These are phyloP conservation scores for Coenobita brevimanus DNA, from an alignment of 1,140 invertebrate genomes.

Conservation along the genomic window DNA sequence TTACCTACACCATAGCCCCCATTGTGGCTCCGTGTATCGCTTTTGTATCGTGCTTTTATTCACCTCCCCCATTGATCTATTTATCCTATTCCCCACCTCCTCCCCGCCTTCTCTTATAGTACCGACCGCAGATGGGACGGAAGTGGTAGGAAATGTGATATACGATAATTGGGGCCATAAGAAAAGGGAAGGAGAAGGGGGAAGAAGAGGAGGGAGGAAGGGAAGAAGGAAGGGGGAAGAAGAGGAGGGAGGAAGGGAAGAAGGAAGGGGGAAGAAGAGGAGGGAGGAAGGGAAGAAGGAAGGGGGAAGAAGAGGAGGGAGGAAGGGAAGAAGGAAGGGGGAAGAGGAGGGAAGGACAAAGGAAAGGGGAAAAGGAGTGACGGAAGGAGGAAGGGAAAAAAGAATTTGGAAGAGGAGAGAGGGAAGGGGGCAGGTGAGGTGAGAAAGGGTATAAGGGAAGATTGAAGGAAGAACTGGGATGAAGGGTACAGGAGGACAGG, in stretches of 20 bases:
- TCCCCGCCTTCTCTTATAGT: not conserved
- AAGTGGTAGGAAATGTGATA: not conserved
- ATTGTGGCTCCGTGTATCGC: not conserved
- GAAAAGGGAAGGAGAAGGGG: not conserved
- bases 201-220: not conserved
- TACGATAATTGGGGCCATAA: too few species aligned
- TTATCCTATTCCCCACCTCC: not conserved
- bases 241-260: not conserved
- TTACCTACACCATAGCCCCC: not conserved
- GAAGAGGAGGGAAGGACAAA: not conserved
- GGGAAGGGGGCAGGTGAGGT: not conserved
- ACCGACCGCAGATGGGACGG: not conserved
- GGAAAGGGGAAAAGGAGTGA: not conserved
- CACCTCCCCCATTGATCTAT: not conserved
- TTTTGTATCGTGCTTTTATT: not conserved
- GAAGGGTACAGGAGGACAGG: not conserved
- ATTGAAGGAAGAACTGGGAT: not conserved
- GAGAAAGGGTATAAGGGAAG: not conserved
- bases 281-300: not conserved
- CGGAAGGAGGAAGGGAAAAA: not conserved
- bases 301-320: too few species aligned
- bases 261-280: not conserved
- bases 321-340: too few species aligned
- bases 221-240: not conserved
- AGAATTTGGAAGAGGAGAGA: not conserved